Evolutionary conservation across 2,888 invertebrate species (phyloP), one percentile per base, ranked within the genome.

Genomic region (Trachelus iudaicus): DNA sequence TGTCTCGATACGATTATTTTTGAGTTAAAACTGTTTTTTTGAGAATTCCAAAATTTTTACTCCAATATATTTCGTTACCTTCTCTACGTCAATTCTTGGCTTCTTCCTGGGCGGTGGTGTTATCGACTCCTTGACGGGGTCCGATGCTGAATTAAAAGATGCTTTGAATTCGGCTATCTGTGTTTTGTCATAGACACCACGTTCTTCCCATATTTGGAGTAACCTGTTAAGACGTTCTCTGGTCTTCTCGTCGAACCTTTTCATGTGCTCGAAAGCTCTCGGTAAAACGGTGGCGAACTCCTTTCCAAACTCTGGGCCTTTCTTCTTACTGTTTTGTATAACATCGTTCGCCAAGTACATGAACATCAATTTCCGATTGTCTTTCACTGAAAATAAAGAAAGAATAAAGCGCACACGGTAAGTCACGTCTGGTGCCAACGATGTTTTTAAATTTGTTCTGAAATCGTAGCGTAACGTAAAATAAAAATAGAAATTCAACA

Each of bases 281-380:
- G 94, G 94, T 75, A 99, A 92, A 13, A 96, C 95, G 78, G 94
- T 93, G 11, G 95, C 96, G 92, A 97, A 99, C 89, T 97, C 97
- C 89, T 96, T 95, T 0, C 97, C 97, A 92, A 96, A 99, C 91
- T 99, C 98, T 0, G 98, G 98, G 0, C 98, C 98, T 92, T 99
- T 99, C 92, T 98, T 99, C 91, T 97, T 97, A 90, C 98, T 98
- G 89, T 99, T 99, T 91, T 99, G 99, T 87, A 99, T 98, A 40
- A 99, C 98, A 93, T 99, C 99, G 93, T 99, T 99, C 56, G 99
- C 99, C 86, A 99, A 93, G 92, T 99, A 99, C 95, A 99, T 97
- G 87, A 98, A 97, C 30, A 98, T 98, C 77, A 99, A 93, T 89
- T 98, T 98, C 86, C 96, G 95, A 83, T 93, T 94, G 86, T 97